A percentile compares a stretch with the other conserved stretches of the same genome.
Evolutionary conservation across 2,113 vertebrate species (phyloP).

Genomic region (Ursus arctos): DNA sequence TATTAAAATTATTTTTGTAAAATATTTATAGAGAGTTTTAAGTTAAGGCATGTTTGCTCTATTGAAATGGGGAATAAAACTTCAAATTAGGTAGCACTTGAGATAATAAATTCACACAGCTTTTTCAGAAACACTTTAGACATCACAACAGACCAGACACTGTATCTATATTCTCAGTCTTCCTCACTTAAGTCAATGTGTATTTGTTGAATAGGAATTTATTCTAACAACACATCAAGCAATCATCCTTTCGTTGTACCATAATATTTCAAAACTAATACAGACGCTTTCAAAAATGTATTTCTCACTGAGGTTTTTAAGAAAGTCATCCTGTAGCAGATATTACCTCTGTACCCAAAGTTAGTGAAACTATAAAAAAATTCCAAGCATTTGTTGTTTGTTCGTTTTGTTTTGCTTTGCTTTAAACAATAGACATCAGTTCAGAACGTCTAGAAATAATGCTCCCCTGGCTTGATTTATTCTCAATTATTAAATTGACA

Average conservation of each 20-base stretch:
- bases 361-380: not conserved
- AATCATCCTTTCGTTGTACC: not conserved
- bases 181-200: not conserved
- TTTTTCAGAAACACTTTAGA: slow-evolving; percentile 21
- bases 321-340: not conserved
- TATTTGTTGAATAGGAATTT: not conserved
- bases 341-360: not conserved
- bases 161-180: not conserved
- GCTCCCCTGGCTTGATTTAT: not conserved
- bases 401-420: slow-evolving; percentile 1
- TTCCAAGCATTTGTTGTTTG: not conserved
- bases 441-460: slow-evolving; percentile 7
- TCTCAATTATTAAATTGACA: slow-evolving; percentile 34
- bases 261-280: slow-evolving; percentile 14
- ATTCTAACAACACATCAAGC: not conserved
- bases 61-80: not conserved
- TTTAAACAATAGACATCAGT: not conserved
- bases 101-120: not conserved
- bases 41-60: not conserved
- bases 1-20: slow-evolving; percentile 34
- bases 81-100: not conserved
- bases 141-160: not conserved
- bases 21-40: slow-evolving; percentile 20
- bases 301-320: not conserved
- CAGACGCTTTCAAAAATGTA: not conserved